Evolutionary conservation across 2,888 invertebrate species (phyloP).

Genomic region (Synergus gifuensis): DNA sequence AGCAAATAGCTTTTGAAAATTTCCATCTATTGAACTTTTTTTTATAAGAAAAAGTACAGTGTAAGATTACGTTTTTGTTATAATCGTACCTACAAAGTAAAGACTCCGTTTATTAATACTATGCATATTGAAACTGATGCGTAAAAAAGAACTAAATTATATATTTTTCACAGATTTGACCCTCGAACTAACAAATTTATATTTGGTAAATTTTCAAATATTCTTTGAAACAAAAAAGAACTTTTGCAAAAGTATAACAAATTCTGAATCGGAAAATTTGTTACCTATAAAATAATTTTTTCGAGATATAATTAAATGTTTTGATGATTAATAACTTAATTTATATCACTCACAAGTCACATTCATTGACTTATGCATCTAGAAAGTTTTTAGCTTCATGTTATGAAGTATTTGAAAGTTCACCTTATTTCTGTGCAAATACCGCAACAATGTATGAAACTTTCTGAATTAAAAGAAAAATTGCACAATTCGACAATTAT

Average conservation of each 20-base stretch:
- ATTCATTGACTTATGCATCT: no score
- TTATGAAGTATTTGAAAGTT: no score
- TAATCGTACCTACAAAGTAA: not conserved
- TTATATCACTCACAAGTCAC: no score
- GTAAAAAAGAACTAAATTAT: not conserved
- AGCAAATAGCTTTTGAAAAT: not conserved
- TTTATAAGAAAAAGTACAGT: conserved; percentile 8
- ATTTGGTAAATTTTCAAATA: not conserved
- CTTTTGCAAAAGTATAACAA: not conserved
- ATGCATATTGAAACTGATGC: not conserved
- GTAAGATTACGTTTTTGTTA: not conserved
- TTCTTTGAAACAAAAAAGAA: not conserved
- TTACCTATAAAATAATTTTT: not conserved
- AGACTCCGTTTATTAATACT: not conserved
- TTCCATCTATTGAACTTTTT: conserved; percentile 23
- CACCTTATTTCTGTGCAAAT: not conserved
- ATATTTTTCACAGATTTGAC: not conserved
- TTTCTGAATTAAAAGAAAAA: conserved; percentile 16
- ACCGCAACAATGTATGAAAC: not conserved
- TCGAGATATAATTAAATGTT: not conserved
- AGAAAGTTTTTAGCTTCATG: no score
- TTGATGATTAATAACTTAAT: not conserved
- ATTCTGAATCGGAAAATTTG: not conserved
- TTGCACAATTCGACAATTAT: not conserved
- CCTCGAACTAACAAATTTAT: not conserved